A percentile compares a stretch with the other conserved stretches of the same genome.
Evolutionary conservation across 2,797 vertebrate species (phyloP).

Genomic region (Rhinophrynus dorsalis): DNA sequence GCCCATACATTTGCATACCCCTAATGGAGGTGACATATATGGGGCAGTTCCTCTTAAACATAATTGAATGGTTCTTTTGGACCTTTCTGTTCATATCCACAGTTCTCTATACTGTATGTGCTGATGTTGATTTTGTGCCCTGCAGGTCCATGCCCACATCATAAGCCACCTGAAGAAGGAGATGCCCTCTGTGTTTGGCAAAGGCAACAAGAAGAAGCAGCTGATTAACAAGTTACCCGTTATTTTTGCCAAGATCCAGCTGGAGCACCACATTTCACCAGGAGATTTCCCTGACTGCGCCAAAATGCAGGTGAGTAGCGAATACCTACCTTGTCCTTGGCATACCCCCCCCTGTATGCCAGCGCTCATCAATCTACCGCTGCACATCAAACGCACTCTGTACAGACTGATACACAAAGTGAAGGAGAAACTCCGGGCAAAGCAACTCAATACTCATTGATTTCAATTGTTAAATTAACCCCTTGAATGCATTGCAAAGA

Average conservation of each 20-base stretch:
- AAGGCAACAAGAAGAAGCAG: slow-evolving; percentile 91
- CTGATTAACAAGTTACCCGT: slow-evolving; percentile 86
- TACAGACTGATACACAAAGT: too few relatives aligned
- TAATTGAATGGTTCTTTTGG: not conserved
- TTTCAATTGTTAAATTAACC: too few relatives aligned
- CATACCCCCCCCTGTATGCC: too few relatives aligned
- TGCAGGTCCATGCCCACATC: slow-evolving; percentile 88
- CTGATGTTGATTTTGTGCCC: not conserved
- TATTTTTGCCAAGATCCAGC: slow-evolving; percentile 89
- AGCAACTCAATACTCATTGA: too few relatives aligned
- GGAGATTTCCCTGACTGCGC: slow-evolving; percentile 90
- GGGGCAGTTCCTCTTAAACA: not conserved
- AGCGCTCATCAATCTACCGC: too few relatives aligned
- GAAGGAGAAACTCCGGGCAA: too few relatives aligned
- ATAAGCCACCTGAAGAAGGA: slow-evolving; percentile 90
- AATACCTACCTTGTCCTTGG: too few relatives aligned
- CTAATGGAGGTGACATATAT: not conserved
- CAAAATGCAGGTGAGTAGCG: slow-evolving; percentile 92
- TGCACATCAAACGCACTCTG: too few relatives aligned
- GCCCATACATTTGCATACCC: not conserved
- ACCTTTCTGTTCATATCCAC: not conserved
- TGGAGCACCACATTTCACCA: slow-evolving; percentile 88
- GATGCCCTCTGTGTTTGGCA: slow-evolving; percentile 91
- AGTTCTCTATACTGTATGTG: not conserved
- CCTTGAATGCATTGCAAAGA: too few relatives aligned